Percentiles rank a stretch among this genome's conserved stretches.
Conservation (phyloP, 2,113 vertebrate genomes). For the Alosa alosa region DNA sequence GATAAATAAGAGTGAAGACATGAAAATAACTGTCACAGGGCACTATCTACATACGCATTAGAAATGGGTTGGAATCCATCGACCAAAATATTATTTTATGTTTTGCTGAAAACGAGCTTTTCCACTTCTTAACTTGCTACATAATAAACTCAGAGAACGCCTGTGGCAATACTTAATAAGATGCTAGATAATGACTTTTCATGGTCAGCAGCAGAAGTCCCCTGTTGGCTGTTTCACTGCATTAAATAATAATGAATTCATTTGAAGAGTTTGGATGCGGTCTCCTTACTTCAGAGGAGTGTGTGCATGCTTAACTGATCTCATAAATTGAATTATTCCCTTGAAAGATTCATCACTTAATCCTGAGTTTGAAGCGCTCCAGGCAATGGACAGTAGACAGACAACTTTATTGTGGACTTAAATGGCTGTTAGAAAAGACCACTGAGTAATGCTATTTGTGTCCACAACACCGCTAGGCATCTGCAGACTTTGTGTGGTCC, state of each 20-base stretch:
- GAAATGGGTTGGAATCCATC: background rate
- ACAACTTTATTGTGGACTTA: background rate
- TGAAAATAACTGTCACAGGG: background rate
- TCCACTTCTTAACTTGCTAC: background rate
- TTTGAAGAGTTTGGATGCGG: background rate
- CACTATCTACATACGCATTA: background rate
- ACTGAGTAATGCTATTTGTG: background rate
- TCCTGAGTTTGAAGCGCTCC: background rate
- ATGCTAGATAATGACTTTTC: slow-evolving; percentile 13
- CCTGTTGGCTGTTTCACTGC: background rate
- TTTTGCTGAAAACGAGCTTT: background rate
- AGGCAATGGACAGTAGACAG: background rate
- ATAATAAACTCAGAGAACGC: background rate
- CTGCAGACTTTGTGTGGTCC: background rate
- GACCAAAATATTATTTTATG: background rate
- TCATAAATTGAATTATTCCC: background rate
- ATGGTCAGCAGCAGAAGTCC: background rate
- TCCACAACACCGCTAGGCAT: background rate
- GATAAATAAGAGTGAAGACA: background rate
- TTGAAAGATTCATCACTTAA: background rate
- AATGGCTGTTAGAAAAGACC: background rate
- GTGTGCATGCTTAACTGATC: slow-evolving; percentile 2
- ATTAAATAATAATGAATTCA: background rate
- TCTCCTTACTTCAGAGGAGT: background rate
- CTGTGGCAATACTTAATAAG: background rate